These are phyloP conservation scores for Colinus virginianus DNA, from an alignment of 2,113 vertebrate genomes.

Conservation along the genomic window DNA sequence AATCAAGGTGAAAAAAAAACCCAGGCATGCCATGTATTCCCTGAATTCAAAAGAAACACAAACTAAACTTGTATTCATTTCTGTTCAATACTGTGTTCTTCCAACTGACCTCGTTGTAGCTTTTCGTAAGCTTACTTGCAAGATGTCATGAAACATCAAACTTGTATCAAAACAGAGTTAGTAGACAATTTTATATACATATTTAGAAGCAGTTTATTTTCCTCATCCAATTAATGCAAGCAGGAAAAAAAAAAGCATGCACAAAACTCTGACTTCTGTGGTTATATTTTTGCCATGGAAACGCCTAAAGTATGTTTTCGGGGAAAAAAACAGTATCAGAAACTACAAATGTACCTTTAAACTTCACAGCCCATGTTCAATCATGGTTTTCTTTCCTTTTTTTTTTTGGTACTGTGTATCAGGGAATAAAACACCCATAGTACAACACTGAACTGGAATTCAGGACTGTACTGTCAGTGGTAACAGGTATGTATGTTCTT, in stretches of 20 bases:
- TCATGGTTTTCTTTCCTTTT: not conserved
- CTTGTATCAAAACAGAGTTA: not conserved
- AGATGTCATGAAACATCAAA: not conserved
- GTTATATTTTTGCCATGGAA: fast-evolving
- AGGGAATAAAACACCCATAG: not conserved
- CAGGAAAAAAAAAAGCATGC: not conserved
- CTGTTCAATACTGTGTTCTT: not conserved
- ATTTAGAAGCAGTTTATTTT: not conserved
- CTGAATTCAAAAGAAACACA: not conserved
- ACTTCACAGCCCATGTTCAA: not conserved
- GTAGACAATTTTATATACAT: not conserved
- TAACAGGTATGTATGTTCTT: constrained; percentile 18
- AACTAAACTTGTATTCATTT: not conserved
- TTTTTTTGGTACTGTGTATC: not conserved
- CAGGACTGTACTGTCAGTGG: not conserved
- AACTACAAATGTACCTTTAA: not conserved
- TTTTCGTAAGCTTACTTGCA: not conserved
- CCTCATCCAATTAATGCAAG: not conserved
- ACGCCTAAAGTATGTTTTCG: not conserved
- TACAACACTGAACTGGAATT: not conserved
- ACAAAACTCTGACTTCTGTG: not conserved
- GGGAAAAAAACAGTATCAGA: not conserved
- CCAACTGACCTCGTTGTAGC: not conserved
- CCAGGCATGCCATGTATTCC: not conserved
- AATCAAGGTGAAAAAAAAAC: constrained; percentile 60